phyloP scores from a whole-genome alignment of 2,888 invertebrate species.

The Ormia ochracea region DNA sequence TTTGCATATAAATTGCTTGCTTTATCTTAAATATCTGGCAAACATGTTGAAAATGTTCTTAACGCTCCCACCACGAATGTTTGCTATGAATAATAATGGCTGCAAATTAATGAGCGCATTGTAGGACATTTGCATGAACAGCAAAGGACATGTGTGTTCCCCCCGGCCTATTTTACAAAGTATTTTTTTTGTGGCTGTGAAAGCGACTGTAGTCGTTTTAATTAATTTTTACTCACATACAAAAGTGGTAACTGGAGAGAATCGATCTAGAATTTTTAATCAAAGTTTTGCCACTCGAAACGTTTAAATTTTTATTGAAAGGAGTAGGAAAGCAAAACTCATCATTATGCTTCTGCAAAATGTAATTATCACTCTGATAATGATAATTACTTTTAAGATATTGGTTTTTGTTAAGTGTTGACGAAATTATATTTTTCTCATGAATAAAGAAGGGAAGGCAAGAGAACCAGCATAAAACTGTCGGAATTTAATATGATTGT shows the following conservation, averaged over 20 bases:
- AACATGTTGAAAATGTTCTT: slow-evolving; percentile 10
- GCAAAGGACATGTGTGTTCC: neutral
- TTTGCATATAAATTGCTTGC: slow-evolving; percentile 39
- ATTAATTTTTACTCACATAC: slow-evolving; percentile 45
- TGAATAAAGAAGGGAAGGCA: neutral
- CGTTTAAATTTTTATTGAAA: slow-evolving; percentile 23
- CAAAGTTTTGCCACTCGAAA: slow-evolving; percentile 60
- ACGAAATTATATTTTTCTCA: neutral
- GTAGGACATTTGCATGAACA: neutral
- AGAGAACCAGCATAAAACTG: neutral
- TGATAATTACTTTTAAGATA: slow-evolving; percentile 38
- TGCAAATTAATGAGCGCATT: neutral
- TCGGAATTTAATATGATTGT: neutral
- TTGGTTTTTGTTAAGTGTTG: slow-evolving; percentile 12
- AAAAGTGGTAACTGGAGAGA: slow-evolving; percentile 11
- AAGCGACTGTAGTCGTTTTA: slow-evolving; percentile 19
- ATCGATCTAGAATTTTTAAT: slow-evolving; percentile 57
- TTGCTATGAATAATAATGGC: neutral
- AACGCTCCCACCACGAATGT: neutral
- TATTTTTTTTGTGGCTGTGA: neutral
- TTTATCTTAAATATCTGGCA: neutral
- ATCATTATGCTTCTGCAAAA: slow-evolving; percentile 9
- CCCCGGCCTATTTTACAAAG: neutral
- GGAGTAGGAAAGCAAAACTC: slow-evolving; percentile 7
- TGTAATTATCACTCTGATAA: slow-evolving; percentile 41